Base-by-base conservation (phyloP, 2,888 invertebrate genomes). In the Hymenopus coronatus region DNA sequence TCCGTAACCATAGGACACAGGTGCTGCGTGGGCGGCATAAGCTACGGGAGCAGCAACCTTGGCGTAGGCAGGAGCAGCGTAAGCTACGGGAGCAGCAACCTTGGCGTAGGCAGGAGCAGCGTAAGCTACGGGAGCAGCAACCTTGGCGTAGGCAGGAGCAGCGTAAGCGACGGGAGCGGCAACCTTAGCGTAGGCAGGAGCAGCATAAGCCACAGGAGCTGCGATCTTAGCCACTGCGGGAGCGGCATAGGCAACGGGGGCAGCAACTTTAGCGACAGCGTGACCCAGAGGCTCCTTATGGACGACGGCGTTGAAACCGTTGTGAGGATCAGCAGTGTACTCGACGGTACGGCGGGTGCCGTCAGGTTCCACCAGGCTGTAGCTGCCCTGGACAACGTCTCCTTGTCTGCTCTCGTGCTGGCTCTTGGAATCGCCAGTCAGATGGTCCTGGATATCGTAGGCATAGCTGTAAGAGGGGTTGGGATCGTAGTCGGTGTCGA, bases 31-130 rank as follows among this genome's bases (percentile, higher is more conserved):
- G 89, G 93, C 92, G 89, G 91, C 91, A 33, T 89, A 89, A 3
- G 85, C 91, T 7, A 93, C 92, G 14, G 93, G 93, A 89, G 92
- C 93, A 2, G 92, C 92, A 46, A 93, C 93, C 90, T 93, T 93
- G 83, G 92, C 92, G 84, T 30, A 81, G 25, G 92, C 91, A 89
- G 91, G 91, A 91, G 91, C 54, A 91, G 91, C 91, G 85, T 92
- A 93, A 40, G 93, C 93, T 4, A 93, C 92, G 93, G 91, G 87
- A 30, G 91, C 90, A 40, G 91, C 89, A 30, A 83, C 85, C 88
- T 90, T 87, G 82, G 88, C 89, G 91, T 91, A 90, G 89, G 91
- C n/a, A 91, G 91, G 90, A 91, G 90, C 89, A 91, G 90, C 90
- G 83, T 91, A 91, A 86, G 89, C 91, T 14, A 90, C 90, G 20